Evolutionary conservation across 2,888 invertebrate genomes (phyloP).

Genomic region (Eulithis prunata): DNA sequence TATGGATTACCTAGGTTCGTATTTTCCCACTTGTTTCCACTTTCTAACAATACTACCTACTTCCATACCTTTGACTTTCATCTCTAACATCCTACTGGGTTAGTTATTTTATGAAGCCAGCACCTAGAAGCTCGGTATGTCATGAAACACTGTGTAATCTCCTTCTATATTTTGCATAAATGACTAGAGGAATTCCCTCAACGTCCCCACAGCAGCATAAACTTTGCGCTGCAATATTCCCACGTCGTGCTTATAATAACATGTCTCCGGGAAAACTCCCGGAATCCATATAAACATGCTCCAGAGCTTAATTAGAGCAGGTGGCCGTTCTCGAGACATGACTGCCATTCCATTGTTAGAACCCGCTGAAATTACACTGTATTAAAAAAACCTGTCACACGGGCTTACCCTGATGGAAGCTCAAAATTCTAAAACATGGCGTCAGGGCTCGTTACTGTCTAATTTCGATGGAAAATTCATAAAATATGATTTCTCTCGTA

Average conservation of each 20-base stretch:
- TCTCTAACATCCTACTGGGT: too few relatives aligned
- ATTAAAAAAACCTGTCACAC: constrained; percentile 12
- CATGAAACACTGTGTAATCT: background rate
- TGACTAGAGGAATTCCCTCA: constrained; percentile 7
- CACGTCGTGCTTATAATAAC: constrained; percentile 36
- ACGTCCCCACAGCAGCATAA: constrained; percentile 28
- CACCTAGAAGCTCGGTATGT: too few relatives aligned
- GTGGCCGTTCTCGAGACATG: constrained; percentile 35
- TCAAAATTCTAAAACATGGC: background rate
- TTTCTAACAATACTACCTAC: too few relatives aligned
- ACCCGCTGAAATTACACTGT: constrained; percentile 24
- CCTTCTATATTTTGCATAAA: constrained; percentile 7
- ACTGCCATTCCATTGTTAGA: constrained; percentile 38
- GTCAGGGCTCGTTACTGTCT: too few relatives aligned
- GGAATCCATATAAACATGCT: constrained; percentile 43
- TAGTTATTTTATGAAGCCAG: too few relatives aligned
- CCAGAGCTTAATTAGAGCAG: constrained; percentile 44
- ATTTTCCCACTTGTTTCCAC: too few relatives aligned
- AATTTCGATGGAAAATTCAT: too few relatives aligned
- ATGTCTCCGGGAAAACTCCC: constrained; percentile 37
- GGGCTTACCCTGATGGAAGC: background rate
- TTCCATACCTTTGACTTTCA: too few relatives aligned
- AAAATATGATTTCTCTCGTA: too few relatives aligned
- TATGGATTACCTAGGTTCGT: too few relatives aligned
- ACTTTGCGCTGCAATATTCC: constrained; percentile 38